These are phyloP conservation scores for Hippocampus kuda DNA, from an alignment of 2,797 vertebrate species.

Conservation along the genomic window DNA sequence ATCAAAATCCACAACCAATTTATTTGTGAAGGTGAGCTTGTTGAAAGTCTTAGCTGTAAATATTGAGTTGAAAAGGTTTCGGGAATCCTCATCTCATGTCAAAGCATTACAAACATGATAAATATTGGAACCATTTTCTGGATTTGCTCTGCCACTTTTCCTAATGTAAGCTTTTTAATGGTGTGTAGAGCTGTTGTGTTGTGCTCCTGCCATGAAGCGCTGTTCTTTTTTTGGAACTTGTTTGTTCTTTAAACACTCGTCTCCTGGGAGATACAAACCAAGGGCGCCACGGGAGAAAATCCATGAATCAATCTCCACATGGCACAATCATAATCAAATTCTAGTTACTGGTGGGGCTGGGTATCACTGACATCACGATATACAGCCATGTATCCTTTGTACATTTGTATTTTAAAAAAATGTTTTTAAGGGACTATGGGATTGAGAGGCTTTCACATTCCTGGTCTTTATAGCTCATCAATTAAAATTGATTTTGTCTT, in stretches of 20 bases:
- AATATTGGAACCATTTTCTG: background rate
- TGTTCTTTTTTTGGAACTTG: background rate
- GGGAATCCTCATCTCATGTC: background rate
- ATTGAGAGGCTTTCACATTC: background rate
- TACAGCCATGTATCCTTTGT: background rate
- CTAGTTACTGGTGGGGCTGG: slow-evolving; percentile 7
- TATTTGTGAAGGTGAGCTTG: background rate
- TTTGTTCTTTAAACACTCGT: background rate
- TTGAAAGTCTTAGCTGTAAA: background rate
- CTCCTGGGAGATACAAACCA: slow-evolving; percentile 13
- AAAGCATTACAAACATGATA: background rate
- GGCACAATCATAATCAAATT: slow-evolving; percentile 5
- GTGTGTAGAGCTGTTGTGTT: background rate
- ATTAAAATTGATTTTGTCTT: background rate
- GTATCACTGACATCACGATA: slow-evolving; percentile 10
- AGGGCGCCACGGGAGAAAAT: slow-evolving; percentile 3
- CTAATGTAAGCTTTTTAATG: too few species aligned
- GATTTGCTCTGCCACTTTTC: background rate
- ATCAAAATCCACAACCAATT: background rate
- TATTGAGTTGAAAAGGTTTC: background rate
- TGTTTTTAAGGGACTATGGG: background rate
- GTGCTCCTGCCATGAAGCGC: background rate
- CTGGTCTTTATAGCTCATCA: background rate
- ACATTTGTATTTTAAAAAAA: background rate
- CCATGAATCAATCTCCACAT: slow-evolving; percentile 5